Evolutionary conservation across 2,888 invertebrate genomes (phyloP).

Genomic region (Horisme vitalbata): DNA sequence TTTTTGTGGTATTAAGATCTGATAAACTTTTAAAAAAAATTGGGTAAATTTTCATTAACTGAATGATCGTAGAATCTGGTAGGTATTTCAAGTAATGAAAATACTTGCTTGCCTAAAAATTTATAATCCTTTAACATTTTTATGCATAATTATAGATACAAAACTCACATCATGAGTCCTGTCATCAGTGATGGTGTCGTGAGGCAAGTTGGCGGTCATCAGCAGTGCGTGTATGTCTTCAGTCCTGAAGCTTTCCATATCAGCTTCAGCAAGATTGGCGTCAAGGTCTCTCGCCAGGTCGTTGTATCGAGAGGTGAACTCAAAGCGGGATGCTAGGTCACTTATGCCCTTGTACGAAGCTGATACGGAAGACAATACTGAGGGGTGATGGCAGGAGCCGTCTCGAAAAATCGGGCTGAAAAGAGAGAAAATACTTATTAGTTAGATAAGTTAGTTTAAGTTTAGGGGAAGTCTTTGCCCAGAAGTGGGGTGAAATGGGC

Average conservation of each 20-base stretch:
- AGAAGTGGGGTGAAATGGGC: too few species aligned
- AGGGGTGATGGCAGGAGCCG: slow-evolving; percentile 90
- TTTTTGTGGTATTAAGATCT: slow-evolving; percentile 14
- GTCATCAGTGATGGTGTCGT: slow-evolving; percentile 81
- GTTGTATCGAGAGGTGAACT: slow-evolving; percentile 88
- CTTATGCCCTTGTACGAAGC: slow-evolving; percentile 90
- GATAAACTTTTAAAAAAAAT: slow-evolving; percentile 1
- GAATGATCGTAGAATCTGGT: too few species aligned
- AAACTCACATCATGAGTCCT: slow-evolving; percentile 77
- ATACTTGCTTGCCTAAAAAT: too few species aligned
- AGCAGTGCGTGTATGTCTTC: slow-evolving; percentile 95
- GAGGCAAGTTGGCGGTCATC: slow-evolving; percentile 87
- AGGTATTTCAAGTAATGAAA: too few species aligned
- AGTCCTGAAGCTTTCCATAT: slow-evolving; percentile 96
- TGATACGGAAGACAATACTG: slow-evolving; percentile 91
- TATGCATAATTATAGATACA: too few species aligned
- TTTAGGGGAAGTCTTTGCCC: too few species aligned
- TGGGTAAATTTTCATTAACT: too few species aligned
- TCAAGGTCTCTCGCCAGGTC: slow-evolving; percentile 94
- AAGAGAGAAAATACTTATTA: slow-evolving; percentile 37
- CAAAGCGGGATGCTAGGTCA: slow-evolving; percentile 79
- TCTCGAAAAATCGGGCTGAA: slow-evolving; percentile 89
- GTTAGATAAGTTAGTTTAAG: not conserved
- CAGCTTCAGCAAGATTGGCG: slow-evolving; percentile 96
- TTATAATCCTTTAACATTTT: not conserved